Evolutionary conservation across 2,888 invertebrate species (phyloP).

Genomic region (Archaeoteleia sp.): DNA sequence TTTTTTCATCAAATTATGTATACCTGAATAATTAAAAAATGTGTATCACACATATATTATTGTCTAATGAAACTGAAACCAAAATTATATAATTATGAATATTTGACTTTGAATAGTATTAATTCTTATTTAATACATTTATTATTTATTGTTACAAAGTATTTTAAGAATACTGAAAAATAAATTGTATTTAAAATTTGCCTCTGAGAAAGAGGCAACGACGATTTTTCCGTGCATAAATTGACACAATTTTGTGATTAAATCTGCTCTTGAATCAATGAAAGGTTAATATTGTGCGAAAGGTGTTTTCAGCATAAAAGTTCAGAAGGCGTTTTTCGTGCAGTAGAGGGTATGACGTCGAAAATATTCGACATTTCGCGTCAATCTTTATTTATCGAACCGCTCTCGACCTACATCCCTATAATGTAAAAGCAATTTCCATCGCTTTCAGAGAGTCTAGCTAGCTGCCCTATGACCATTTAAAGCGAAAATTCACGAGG

Average conservation of each 20-base stretch:
- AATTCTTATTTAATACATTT: too few relatives aligned
- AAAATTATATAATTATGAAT: too few relatives aligned
- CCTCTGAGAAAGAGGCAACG: too few relatives aligned
- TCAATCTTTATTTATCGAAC: constrained; percentile 53
- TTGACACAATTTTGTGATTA: constrained; percentile 8
- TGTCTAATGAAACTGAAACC: too few relatives aligned
- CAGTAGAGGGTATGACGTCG: constrained; percentile 24
- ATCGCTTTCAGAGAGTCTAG: constrained; percentile 22
- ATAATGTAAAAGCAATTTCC: constrained; percentile 44
- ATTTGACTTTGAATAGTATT: too few relatives aligned
- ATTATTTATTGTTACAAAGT: too few relatives aligned
- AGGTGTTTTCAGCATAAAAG: constrained; percentile 15
- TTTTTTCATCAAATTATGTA: too few relatives aligned
- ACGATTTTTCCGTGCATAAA: too few relatives aligned
- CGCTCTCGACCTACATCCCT: constrained; percentile 47
- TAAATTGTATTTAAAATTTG: too few relatives aligned
- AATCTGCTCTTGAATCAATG: constrained; percentile 1
- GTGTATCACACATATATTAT: too few relatives aligned
- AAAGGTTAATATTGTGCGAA: constrained; percentile 35
- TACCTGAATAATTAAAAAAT: too few relatives aligned
- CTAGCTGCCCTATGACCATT: constrained; percentile 19
- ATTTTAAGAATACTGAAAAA: too few relatives aligned
- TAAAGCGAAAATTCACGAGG: constrained; percentile 33
- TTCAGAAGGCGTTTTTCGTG: constrained; percentile 11
- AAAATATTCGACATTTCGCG: constrained; percentile 44